phyloP scores from a whole-genome alignment of 2,113 vertebrate species.

The Copsychus sechellarum region DNA sequence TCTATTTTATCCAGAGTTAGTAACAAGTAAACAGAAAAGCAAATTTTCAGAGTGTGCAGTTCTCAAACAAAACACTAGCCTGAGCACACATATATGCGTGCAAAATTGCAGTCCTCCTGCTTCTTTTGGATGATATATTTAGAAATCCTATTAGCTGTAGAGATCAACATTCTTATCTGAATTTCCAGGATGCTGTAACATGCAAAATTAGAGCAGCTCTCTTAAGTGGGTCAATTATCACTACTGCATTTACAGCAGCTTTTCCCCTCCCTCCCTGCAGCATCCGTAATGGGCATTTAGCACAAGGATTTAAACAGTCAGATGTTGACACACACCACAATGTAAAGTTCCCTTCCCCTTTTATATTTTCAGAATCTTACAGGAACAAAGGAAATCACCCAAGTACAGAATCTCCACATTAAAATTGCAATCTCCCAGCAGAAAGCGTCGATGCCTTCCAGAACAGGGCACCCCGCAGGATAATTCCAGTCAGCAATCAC shows the following conservation, averaged over 20 bases:
- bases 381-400: conserved; percentile 3
- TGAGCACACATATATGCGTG: background rate
- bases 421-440: background rate
- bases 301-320: conserved; percentile 24
- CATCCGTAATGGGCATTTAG: conserved; percentile 21
- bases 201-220: conserved; percentile 67
- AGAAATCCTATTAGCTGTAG: conserved; percentile 69
- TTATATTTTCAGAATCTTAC: background rate
- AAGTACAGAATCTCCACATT: background rate
- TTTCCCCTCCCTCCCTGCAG: conserved; percentile 29
- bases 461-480: background rate
- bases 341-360: background rate
- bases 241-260: conserved; percentile 57
- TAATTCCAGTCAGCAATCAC: background rate
- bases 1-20: background rate
- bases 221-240: conserved; percentile 69
- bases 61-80: conserved; percentile 50
- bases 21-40: conserved; percentile 7
- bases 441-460: background rate
- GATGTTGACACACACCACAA: background rate
- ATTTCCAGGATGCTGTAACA: conserved; percentile 69
- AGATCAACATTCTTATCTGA: conserved; percentile 70
- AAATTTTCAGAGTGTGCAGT: conserved; percentile 29
- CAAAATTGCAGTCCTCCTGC: conserved; percentile 37
- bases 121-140: conserved; percentile 62